These are phyloP conservation scores for Drosophila imparisetae DNA, from an alignment of 2,888 invertebrate species.

Conservation along the genomic window DNA sequence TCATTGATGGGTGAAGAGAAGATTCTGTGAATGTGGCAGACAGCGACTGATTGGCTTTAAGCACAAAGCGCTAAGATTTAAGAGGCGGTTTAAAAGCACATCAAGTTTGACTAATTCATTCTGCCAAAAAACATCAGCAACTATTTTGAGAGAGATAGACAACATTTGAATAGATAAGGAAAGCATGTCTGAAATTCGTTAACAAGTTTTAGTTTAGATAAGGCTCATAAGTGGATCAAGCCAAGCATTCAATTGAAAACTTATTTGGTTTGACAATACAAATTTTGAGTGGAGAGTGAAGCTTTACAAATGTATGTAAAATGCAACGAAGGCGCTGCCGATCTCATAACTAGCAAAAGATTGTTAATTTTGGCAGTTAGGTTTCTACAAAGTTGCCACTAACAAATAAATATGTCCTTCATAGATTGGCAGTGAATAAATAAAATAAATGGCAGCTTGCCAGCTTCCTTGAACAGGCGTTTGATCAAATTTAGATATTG, in stretches of 20 bases:
- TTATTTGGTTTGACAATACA: neutral
- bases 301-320: neutral
- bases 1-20: slow-evolving; percentile 35
- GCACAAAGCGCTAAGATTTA: slow-evolving; percentile 3
- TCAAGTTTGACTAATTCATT: neutral
- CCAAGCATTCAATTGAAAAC: neutral
- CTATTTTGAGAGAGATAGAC: neutral
- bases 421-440: neutral
- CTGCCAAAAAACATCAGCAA: neutral
- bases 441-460: neutral
- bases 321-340: neutral
- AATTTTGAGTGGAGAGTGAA: neutral
- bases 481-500: neutral
- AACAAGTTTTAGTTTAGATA: neutral
- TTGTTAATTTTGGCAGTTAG: neutral
- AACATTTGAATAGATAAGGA: neutral
- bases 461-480: neutral
- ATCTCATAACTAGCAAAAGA: neutral
- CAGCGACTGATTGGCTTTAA: slow-evolving; percentile 26
- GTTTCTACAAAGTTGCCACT: neutral
- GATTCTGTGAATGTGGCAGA: slow-evolving; percentile 9
- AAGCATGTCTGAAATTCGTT: neutral
- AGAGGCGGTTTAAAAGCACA: neutral
- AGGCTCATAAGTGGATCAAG: neutral
- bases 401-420: neutral